Base-by-base conservation (phyloP, 2,888 invertebrate species). In the Leptopilina myrica region DNA sequence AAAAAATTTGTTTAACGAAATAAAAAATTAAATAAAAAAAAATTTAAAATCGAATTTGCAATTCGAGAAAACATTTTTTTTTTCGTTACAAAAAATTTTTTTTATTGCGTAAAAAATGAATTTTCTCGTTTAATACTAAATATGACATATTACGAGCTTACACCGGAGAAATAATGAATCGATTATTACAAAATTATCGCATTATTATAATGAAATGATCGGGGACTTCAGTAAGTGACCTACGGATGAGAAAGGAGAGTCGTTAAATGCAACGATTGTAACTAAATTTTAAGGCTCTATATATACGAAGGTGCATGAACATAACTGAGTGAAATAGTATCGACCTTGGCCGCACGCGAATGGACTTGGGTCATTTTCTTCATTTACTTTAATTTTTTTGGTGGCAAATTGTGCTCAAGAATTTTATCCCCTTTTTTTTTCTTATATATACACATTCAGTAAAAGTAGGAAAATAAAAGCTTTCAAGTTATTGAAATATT, bases 261-360 rank as follows among this genome's bases (percentile, higher is more conserved):
- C 62, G 62, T 62, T 62, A 62, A 62, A 62, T 43, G 8, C 62
- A 49, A 15, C 26, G 9, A 67, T 65, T 1, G 14, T n/a, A 65
- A 40, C 33, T 65, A 65, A 40, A 65, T 53, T 49, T 49, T 53
- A 62, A 62, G 59, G 20, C 5, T 49, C 9, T 49, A 43, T 8
- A 49, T 49, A 49, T 49, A 12, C 62, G 15, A 43, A 76, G 40
- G 40, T 66, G 40, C 66, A 66, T 40, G 75, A 59, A 59, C 75
- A n/a, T 75, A 78, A 83, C 79, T 81, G 81, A 82, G 81, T 79
- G 81, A 82, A 87, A 84, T 84, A 86, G 83, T 84, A 82, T 86
- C 85, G 90, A 90, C 90, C 90, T 90, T 90, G 90, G 89, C 89
- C 89, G 88, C 90, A 90, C 90, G 90, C 90, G 89, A 90, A 83